Evolutionary conservation across 2,113 vertebrate genomes (phyloP).

Genomic region (Chloroceryle aenea): DNA sequence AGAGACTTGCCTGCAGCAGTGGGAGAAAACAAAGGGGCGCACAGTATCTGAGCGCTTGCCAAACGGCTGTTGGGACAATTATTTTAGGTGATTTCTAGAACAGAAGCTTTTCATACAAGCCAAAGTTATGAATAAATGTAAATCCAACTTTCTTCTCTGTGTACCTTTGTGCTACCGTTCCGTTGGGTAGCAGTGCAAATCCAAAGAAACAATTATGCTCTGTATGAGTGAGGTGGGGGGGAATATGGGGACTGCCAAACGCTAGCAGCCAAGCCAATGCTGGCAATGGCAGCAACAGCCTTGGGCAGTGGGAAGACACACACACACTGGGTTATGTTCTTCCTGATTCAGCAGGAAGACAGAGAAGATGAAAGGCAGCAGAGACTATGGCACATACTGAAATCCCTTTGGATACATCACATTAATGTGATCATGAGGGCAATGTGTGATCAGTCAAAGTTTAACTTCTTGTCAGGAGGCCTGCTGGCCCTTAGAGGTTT

Average conservation of each 20-base stretch:
- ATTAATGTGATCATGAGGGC: neutral
- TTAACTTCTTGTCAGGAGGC: neutral
- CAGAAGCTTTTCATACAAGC: neutral
- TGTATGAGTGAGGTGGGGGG: neutral
- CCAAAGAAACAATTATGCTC: neutral
- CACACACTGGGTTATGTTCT: neutral
- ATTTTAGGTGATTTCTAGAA: neutral
- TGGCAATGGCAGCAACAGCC: fast-evolving
- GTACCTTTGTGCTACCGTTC: neutral
- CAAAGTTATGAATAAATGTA: neutral
- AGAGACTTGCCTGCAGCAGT: neutral
- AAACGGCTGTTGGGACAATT: neutral
- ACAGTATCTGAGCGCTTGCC: neutral
- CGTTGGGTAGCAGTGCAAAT: neutral
- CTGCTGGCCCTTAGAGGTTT: neutral
- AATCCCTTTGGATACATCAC: neutral
- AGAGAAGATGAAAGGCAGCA: neutral
- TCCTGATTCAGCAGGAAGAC: neutral
- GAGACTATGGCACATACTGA: neutral
- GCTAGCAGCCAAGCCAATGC: neutral
- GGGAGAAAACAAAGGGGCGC: neutral
- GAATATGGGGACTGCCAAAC: neutral
- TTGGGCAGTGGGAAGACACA: neutral
- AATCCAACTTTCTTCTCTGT: neutral
- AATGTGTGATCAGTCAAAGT: neutral